Base-by-base conservation (phyloP, 2,888 invertebrate genomes). In the Bombylius discolor region DNA sequence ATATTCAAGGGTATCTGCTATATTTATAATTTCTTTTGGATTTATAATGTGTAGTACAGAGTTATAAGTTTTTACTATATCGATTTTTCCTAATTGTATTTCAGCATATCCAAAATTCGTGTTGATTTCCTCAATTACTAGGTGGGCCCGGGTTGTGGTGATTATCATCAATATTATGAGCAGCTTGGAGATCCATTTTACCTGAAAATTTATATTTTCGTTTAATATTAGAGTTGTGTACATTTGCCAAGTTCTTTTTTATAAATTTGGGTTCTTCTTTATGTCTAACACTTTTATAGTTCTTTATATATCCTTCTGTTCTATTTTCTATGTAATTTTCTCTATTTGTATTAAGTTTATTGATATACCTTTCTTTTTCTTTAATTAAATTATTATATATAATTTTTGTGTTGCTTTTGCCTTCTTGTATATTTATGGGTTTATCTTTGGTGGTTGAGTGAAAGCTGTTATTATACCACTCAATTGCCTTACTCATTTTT, bases 401-500 rank as follows among this genome's bases (percentile, higher is more conserved):
- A 6, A 49, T 3, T 11, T 49, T 49, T 33, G 32, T 33, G 13
- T 49, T 34, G 34, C 49, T 33, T 4, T 36, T 34, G 32, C 49
- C 36, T 49, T 49, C 49, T 36, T 49, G 36, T 14, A 49, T 49
- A 23, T 49, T 49, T 34, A n/a, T n/a, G n/a, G n/a, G n/a, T n/a
- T n/a, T n/a, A n/a, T n/a, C n/a, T n/a, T n/a, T n/a, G n/a, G n/a
- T 50, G 46, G 12, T 51, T n/a, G 51, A 39, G 9, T 39, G 39
- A 39, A 8, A 39, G 9, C 39, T 39, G 14, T 58, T 56, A 46
- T 58, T 58, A 33, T 56, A 58, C 42, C 31, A 52, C 52, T 52
- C 51, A 14, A 58, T 53, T 6, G 50, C 47, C 47, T 47, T 50
- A 48, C 39, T 14, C 32, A 56, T 52, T 44, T 55, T 54, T 34